Evolutionary conservation across 1,140 invertebrate species (phyloP), one percentile per base, ranked within the genome.

Genomic region (Gryllus bimaculatus): DNA sequence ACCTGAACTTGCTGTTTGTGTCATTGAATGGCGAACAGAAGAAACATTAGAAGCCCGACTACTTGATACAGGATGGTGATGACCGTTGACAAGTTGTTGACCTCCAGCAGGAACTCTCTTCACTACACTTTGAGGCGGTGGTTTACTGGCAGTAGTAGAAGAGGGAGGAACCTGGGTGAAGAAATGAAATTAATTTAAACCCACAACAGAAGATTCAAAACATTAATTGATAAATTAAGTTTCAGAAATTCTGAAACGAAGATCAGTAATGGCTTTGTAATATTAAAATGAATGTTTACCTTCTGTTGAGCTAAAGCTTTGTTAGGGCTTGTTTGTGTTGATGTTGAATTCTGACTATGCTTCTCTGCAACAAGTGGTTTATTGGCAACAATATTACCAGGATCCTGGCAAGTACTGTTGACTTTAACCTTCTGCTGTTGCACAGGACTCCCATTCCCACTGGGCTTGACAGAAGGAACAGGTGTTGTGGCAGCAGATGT

Each of bases 1-100:
- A 66, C 54, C 48, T 77, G 48, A 48, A 20, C 47, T 77, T 12
- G 49, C 74, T 47, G 80, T 81, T 47, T 81, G 81, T 20, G 81
- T 81, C 7, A 79, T 81, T n/a, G 81, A 81, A 80, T 81, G 79
- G 66, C 81, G 48, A 47, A 81, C 79, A 15, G 76, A 77, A 48
- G 47, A 48, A 47, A 48, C 76, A 75, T 75, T 75, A 8, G 78
- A 75, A 12, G 78, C 12, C 26, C 21, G 39, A 26, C 39, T 48
- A 20, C 48, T 20, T 21, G 73, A 20, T 10, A 20, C n/a, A 48
- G 26, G 75, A 13, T 66, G 78, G 66, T 78, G 78, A 47, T 73
- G 54, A 73, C 78, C 78, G 18, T 73, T 74, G 21, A 21, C 54
- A 48, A 48, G 20, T 47, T 47, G 54, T 21, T 47, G 26, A 26